Evolutionary conservation across 2,113 vertebrate species (phyloP).

Genomic region (Ariopsis seemanni): DNA sequence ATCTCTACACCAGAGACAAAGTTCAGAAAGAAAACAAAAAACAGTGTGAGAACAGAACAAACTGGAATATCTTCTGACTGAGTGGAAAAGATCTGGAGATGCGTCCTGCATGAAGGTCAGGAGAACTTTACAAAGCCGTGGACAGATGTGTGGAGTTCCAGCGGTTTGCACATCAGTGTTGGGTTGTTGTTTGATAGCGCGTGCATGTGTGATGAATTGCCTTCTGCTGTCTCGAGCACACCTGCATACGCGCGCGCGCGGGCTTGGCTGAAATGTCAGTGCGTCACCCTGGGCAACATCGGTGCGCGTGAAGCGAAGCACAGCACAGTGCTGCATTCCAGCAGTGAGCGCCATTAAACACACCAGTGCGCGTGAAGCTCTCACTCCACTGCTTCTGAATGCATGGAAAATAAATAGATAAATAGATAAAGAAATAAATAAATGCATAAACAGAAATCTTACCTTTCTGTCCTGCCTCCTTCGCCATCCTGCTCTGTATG

Average conservation of each 20-base stretch:
- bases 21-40: not conserved
- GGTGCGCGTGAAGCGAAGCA: not conserved
- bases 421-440: no score
- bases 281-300: constrained; percentile 29
- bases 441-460: not conserved
- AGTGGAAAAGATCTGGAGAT: not conserved
- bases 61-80: not conserved
- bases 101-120: not conserved
- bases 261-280: constrained; percentile 23
- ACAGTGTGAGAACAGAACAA: not conserved
- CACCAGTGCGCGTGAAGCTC: not conserved
- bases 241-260: not conserved
- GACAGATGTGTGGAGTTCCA: not conserved
- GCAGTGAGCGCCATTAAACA: not conserved
- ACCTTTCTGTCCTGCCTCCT: constrained; percentile 42
- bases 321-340: constrained; percentile 2
- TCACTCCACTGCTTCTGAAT: not conserved
- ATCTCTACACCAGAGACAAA: not conserved
- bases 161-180: not conserved
- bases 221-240: not conserved
- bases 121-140: not conserved
- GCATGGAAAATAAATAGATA: not conserved
- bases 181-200: not conserved
- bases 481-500: constrained; percentile 31
- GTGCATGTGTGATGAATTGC: not conserved